These are phyloP conservation scores for Thinocorus orbignyianus DNA, from an alignment of 2,113 vertebrate species.

Conservation along the genomic window DNA sequence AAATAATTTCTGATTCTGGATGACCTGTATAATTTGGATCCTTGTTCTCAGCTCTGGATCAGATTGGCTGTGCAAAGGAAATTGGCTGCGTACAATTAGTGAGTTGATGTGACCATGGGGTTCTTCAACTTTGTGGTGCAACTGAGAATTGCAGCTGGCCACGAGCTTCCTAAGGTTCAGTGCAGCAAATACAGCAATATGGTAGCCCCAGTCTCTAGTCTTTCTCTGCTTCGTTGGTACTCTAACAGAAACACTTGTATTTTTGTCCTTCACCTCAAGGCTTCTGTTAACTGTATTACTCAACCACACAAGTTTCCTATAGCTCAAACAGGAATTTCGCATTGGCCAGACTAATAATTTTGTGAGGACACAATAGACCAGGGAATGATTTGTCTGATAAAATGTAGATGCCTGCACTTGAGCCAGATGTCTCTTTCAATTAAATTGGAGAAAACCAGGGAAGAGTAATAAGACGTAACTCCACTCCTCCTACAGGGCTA, in stretches of 20 bases:
- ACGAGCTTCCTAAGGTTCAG: background rate
- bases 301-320: background rate
- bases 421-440: background rate
- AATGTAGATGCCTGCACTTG: background rate
- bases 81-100: background rate
- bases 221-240: background rate
- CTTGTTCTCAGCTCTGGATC: background rate
- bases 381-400: background rate
- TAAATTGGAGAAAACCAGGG: background rate
- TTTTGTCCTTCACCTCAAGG: background rate
- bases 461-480: background rate
- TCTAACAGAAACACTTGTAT: background rate
- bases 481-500: background rate
- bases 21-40: background rate
- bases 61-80: background rate
- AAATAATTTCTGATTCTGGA: background rate
- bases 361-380: background rate
- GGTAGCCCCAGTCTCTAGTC: background rate
- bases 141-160: background rate
- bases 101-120: background rate
- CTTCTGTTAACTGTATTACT: background rate
- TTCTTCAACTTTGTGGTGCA: background rate
- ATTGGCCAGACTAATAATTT: background rate
- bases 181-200: background rate
- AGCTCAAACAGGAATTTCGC: background rate